Conservation (phyloP, 2,797 vertebrate species). For the Syndactyla subalaris region DNA sequence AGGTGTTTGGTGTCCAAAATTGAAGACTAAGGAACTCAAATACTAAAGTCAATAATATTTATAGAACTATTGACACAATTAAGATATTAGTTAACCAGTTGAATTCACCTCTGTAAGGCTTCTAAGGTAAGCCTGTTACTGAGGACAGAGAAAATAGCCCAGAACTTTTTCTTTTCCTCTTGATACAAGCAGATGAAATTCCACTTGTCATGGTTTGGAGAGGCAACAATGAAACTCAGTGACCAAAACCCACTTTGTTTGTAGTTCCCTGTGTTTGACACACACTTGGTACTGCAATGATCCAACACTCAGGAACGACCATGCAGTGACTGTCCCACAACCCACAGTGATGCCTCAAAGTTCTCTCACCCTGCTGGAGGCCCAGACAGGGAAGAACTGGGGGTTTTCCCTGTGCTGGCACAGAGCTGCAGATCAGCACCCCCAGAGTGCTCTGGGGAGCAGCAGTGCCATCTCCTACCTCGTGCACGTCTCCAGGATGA, state of each 20-base stretch:
- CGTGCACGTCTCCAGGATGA: slow-evolving; percentile 88
- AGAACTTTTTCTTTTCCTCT: not conserved
- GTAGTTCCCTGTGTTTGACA: not conserved
- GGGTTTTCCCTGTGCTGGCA: no score
- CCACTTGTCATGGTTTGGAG: not conserved
- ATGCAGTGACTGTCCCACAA: not conserved
- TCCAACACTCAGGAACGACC: not conserved
- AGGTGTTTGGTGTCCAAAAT: not conserved
- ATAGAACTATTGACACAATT: not conserved
- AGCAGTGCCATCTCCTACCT: slow-evolving; percentile 73
- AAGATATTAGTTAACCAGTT: not conserved
- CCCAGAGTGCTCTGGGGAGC: accelerated
- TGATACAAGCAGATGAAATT: not conserved
- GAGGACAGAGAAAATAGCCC: not conserved
- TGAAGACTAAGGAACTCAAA: not conserved
- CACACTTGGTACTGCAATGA: not conserved
- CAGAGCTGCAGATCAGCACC: not conserved
- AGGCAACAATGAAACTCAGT: not conserved
- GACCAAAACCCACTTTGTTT: not conserved
- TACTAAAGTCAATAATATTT: not conserved
- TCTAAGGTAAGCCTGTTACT: not conserved
- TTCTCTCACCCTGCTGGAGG: not conserved
- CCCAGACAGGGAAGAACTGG: accelerated
- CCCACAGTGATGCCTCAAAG: not conserved
- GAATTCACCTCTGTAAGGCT: not conserved